Evolutionary conservation across 2,113 vertebrate species (phyloP).

Genomic region (Elephantulus edwardii): DNA sequence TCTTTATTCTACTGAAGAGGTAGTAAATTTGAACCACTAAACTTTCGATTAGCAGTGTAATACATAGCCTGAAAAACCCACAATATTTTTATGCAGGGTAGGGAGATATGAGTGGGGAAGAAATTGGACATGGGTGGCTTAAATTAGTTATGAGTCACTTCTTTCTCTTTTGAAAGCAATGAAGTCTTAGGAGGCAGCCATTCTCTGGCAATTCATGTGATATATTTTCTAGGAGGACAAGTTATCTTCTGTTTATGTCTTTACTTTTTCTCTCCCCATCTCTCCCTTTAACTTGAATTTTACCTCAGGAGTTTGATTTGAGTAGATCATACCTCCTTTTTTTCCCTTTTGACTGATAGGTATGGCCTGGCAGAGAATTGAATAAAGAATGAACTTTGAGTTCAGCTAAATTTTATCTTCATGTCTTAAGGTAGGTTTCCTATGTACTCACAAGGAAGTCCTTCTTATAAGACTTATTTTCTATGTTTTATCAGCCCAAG

Average conservation of each 20-base stretch:
- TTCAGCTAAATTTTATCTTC: neutral
- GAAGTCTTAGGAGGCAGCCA: too few species aligned
- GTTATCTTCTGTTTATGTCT: neutral
- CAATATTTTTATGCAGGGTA: neutral
- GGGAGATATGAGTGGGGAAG: neutral
- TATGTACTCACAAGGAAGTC: neutral
- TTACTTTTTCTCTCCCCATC: fast-evolving
- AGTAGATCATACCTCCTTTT: neutral
- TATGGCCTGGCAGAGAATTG: neutral
- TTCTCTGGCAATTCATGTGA: neutral
- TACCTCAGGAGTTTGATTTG: neutral
- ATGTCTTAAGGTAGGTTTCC: neutral
- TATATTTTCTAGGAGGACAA: neutral
- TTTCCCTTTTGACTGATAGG: neutral
- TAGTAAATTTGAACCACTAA: too few species aligned
- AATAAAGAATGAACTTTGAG: neutral
- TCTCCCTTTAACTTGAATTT: neutral
- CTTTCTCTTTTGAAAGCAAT: neutral
- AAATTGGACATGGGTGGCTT: neutral
- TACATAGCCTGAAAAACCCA: too few species aligned
- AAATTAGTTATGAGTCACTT: too few species aligned
- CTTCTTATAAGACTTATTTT: neutral
- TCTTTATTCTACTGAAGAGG: too few species aligned
- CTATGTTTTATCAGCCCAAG: neutral
- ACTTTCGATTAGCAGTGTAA: too few species aligned